A percentile compares a stretch with the other conserved stretches of the same genome.
These are phyloP conservation scores for Drosophila erecta DNA, from an alignment of 1,140 invertebrate species.

Conservation along the genomic window DNA sequence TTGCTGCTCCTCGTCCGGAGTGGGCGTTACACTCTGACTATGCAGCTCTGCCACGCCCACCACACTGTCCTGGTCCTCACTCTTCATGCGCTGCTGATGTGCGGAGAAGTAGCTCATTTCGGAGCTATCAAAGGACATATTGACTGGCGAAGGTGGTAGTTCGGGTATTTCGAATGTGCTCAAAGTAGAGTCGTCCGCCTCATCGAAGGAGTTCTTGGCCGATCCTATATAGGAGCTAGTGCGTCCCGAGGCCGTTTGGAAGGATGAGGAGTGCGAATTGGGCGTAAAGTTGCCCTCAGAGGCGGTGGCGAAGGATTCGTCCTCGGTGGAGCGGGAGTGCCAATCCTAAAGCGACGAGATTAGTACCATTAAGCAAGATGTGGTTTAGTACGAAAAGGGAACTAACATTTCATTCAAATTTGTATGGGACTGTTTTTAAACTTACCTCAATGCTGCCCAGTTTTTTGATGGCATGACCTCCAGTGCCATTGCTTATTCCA, in stretches of 20 bases:
- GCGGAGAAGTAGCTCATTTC: conserved; percentile 76
- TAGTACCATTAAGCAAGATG: not conserved
- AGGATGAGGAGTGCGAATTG: conserved; percentile 88
- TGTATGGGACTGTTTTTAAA: not conserved
- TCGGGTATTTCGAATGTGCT: conserved; percentile 77
- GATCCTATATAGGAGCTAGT: conserved; percentile 86
- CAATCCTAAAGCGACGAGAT: conserved; percentile 65
- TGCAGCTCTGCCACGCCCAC: conserved; percentile 70
- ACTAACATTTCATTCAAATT: not conserved
- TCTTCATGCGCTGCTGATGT: conserved; percentile 41
- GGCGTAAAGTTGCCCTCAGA: conserved; percentile 88
- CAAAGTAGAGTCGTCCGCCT: conserved; percentile 75
- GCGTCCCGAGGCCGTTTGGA: conserved; percentile 88
- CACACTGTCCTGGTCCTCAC: conserved; percentile 68
- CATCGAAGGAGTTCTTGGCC: conserved; percentile 80
- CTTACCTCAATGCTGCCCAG: conserved; percentile 77
- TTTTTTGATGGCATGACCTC: conserved; percentile 52
- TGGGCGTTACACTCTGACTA: conserved; percentile 79
- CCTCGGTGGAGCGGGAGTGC: conserved; percentile 84
- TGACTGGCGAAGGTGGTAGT: conserved; percentile 64
- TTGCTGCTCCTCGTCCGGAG: conserved; percentile 61
- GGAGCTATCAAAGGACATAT: conserved; percentile 83
- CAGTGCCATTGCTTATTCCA: conserved; percentile 3
- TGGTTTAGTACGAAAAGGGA: not conserved
- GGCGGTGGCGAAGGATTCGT: conserved; percentile 89